Base-by-base conservation (phyloP, 2,797 vertebrate species). In the Chromis chromis region DNA sequence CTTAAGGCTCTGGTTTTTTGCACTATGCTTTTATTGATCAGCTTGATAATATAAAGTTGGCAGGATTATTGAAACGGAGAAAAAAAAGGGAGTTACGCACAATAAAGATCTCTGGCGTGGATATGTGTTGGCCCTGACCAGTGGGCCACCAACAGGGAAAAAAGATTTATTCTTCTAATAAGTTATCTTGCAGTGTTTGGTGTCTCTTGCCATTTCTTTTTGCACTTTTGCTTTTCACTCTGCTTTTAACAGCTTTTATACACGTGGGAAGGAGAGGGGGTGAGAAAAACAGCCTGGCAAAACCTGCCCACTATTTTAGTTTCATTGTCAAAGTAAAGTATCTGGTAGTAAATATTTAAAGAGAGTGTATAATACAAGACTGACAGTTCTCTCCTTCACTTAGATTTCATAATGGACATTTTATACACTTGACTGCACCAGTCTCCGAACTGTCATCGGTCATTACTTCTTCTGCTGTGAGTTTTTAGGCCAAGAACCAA, bases 171-270 rank as follows among this genome's bases (percentile, higher is more conserved):
- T 56, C 53, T 36, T 27, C 55, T 40, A 66, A 36, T 33, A 39
- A 52, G 64, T 66, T 24, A 8, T 63, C 27, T 28, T 19, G 42
- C 24, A 33, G 48, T 27, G 7, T 53, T 55, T 49, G 11, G 7
- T 22, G 19, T 53, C 25, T 60, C 49, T 22, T 57, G 58, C 33
- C 48, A 70, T 61, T 53, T 56, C 59, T 65, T 67, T 25, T 24
- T 40, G 28, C 44, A 36, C 33, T 66, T 72, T 57, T 46, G 24
- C 24, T 40, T 81, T n/a, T 53, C 42, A 49, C 42, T 78, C 39
- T 67, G 49, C 52, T 65, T 67, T 65, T 36, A 74, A 58, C 50
- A 65, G 59, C 65, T 57, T 56, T 50, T 63, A 55, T 11, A 42
- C 64, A 56, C 11, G n/a, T 58, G 25, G 39, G 44, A 77, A 13